Conservation (phyloP, 2,797 vertebrate species). For the Mallotus villosus region DNA sequence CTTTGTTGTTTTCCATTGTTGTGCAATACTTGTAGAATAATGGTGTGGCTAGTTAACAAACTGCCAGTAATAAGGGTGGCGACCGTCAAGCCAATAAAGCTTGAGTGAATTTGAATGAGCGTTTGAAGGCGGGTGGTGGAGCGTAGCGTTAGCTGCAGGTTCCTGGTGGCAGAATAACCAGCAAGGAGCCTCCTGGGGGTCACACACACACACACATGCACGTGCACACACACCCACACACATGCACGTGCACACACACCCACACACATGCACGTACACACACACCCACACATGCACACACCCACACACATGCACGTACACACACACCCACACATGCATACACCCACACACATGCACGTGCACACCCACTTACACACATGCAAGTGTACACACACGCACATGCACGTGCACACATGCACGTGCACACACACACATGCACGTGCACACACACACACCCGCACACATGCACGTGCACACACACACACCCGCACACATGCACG, state of each 20-base stretch:
- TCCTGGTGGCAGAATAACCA: constrained; percentile 24
- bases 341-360: not conserved
- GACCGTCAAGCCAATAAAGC: not conserved
- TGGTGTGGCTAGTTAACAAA: too few relatives aligned
- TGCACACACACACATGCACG: not conserved
- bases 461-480: not conserved
- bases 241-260: not conserved
- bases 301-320: not conserved
- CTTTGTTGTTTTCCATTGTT: too few relatives aligned
- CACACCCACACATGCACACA: not conserved
- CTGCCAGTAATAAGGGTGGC: not conserved
- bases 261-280: not conserved
- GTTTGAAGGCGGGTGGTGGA: not conserved
- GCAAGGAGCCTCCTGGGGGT: constrained; percentile 18
- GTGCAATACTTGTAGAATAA: too few relatives aligned
- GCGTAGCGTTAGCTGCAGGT: constrained; percentile 39
- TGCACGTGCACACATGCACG: not conserved
- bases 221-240: not conserved
- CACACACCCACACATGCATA: not conserved
- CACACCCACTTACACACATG: not conserved
- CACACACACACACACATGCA: constrained; percentile 1
- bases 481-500: constrained; percentile 1
- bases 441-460: not conserved
- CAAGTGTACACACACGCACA: not conserved
- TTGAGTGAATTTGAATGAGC: not conserved